Percentiles rank a stretch among this genome's conserved stretches.
Evolutionary conservation across 2,888 invertebrate species (phyloP).

Genomic region (Shargacucullia verbasci): DNA sequence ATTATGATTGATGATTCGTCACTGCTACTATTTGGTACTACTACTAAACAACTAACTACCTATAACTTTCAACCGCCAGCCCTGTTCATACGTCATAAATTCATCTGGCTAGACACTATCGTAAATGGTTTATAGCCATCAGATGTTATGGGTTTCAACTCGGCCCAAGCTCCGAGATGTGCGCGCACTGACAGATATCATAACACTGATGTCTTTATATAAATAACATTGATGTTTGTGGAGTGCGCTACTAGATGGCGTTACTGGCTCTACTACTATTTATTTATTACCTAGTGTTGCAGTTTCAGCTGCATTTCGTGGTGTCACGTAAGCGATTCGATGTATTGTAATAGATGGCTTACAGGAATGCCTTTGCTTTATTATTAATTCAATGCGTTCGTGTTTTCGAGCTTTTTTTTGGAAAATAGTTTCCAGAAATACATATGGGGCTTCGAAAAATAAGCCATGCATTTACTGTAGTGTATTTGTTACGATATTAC

Average conservation of each 20-base stretch:
- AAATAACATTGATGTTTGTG: slow-evolving; percentile 34
- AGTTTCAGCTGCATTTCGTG: slow-evolving; percentile 33
- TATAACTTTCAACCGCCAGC: slow-evolving; percentile 50
- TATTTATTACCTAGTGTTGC: slow-evolving; percentile 36
- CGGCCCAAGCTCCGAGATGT: slow-evolving; percentile 58
- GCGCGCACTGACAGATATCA: slow-evolving; percentile 51
- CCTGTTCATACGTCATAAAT: slow-evolving; percentile 61
- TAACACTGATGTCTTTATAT: slow-evolving; percentile 44
- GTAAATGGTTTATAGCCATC: slow-evolving; percentile 76
- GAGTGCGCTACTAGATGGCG: slow-evolving; percentile 41
- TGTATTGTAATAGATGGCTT: slow-evolving; percentile 37
- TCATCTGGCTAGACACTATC: slow-evolving; percentile 76
- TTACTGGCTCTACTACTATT: slow-evolving; percentile 3
- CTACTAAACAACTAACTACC: slow-evolving; percentile 20
- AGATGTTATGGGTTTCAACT: slow-evolving; percentile 69
- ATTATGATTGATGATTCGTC: background rate
- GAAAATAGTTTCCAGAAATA: background rate
- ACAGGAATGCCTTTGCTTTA: slow-evolving; percentile 15
- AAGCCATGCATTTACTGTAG: too few species aligned
- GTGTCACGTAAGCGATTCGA: slow-evolving; percentile 41
- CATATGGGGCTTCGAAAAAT: too few species aligned
- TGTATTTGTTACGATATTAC: too few species aligned
- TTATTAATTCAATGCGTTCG: slow-evolving; percentile 36
- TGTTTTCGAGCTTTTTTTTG: slow-evolving; percentile 12
- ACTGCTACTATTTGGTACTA: background rate